A percentile compares a stretch with the other conserved stretches of the same genome.
phyloP scores from a whole-genome alignment of 2,888 invertebrate species.

The Empis livida region DNA sequence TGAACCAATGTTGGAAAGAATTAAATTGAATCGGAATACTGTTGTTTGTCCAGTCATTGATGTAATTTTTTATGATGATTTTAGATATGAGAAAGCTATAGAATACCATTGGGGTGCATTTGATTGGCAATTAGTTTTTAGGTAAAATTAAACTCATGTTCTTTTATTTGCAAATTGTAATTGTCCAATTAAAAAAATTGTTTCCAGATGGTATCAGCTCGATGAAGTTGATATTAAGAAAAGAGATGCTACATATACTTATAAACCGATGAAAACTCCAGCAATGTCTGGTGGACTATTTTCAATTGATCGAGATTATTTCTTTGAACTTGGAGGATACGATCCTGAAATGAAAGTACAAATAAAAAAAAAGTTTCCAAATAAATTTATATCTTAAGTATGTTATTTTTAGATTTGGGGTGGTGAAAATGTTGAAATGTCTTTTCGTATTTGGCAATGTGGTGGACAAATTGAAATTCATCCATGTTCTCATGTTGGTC shows the following conservation, averaged over 20 bases:
- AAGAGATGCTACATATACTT: constrained; percentile 57
- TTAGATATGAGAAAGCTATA: constrained; percentile 79
- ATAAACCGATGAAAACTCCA: constrained; percentile 66
- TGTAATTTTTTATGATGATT: constrained; percentile 89
- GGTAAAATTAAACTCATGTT: constrained; percentile 16
- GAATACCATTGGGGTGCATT: constrained; percentile 98
- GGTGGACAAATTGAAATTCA: constrained; percentile 83
- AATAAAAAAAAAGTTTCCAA: constrained; percentile 34
- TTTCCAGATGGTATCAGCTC: constrained; percentile 7
- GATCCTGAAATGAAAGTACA: constrained; percentile 72
- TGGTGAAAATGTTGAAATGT: constrained; percentile 94
- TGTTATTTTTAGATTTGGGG: constrained; percentile 65
- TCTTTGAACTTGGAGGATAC: constrained; percentile 77
- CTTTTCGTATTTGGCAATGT: constrained; percentile 93
- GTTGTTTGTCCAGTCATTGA: constrained; percentile 64
- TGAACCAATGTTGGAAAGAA: constrained; percentile 54
- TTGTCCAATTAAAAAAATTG: neutral
- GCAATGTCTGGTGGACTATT: constrained; percentile 88
- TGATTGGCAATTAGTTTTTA: constrained; percentile 92
- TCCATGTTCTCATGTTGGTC: constrained; percentile 88
- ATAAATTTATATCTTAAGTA: neutral
- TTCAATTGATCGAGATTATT: constrained; percentile 72
- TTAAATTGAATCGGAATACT: constrained; percentile 26
- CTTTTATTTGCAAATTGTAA: no score
- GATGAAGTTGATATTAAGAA: constrained; percentile 22